Base-by-base conservation (phyloP, 2,888 invertebrate genomes). In the Colletes collaris region DNA sequence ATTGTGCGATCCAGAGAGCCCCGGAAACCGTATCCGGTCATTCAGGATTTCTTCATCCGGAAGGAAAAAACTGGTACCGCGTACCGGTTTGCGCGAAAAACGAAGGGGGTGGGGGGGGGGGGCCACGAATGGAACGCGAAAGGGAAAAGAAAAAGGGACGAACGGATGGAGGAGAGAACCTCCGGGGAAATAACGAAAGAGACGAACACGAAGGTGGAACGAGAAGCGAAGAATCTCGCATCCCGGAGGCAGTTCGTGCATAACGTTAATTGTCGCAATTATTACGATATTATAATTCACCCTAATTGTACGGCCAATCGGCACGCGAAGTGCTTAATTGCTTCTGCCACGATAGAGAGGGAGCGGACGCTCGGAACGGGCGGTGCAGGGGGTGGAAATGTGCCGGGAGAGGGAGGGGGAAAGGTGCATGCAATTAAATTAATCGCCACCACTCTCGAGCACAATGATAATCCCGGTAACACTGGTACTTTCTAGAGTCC, bases 261-360 rank as follows among this genome's bases (percentile, higher is more conserved):
- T 83, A 83, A 86, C 84, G 86, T 79, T 90, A 91, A 91, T 90
- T 89, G 89, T 89, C 82, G 88, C 86, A 89, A 89, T 90, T 91
- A 89, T 86, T 85, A 84, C 87, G 87, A 88, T 87, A 89, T 90
- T 89, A 88, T 89, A 90, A 90, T 90, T 89, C 87, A 80, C 84
- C 84, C 83, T 89, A 90, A 90, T 90, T 90, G 89, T 88, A 67
- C 84, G 83, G 85, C 86, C 89, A 90, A 90, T 90, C 87, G 87
- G 87, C 86, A 83, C 79, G 76, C 86, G 77, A 84, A 91, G 91
- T 86, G 86, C 87, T 88, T 90, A 90, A 91, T 90, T 90, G 88
- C 87, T 83, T 83, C 84, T 86, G 82, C 79, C 79, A 68, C 69
- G 73, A 55, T 37, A 73, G 68, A 53, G 58, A 19, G 79, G 69